phyloP scores from a whole-genome alignment of 2,888 invertebrate genomes.

The Vesta saturnalis region DNA sequence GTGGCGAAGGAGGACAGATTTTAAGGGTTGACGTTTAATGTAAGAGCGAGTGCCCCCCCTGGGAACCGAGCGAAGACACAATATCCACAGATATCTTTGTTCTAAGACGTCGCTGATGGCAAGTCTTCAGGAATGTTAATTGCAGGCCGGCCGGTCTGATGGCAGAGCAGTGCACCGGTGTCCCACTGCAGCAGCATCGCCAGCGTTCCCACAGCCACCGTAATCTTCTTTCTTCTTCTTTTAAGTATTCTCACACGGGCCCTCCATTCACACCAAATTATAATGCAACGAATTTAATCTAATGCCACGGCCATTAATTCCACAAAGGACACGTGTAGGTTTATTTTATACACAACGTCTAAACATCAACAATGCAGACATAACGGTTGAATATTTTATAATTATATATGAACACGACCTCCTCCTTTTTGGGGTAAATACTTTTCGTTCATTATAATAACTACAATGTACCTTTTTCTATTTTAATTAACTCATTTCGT shows the following conservation, averaged over 20 bases:
- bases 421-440: constrained; percentile 1
- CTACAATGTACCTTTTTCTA: background rate
- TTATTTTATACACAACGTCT: constrained; percentile 19
- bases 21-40: constrained; percentile 40
- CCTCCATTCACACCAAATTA: constrained; percentile 29
- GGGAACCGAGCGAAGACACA: constrained; percentile 47
- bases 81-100: constrained; percentile 58
- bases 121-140: constrained; percentile 61
- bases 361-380: constrained; percentile 10
- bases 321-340: constrained; percentile 30
- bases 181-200: constrained; percentile 45
- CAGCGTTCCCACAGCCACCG: constrained; percentile 36
- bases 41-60: constrained; percentile 44
- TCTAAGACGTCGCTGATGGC: constrained; percentile 60
- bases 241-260: constrained; percentile 22
- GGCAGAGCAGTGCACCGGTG: constrained; percentile 49
- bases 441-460: background rate
- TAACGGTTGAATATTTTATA: constrained; percentile 11
- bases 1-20: constrained; percentile 17
- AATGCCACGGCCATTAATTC: constrained; percentile 33
- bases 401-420: constrained; percentile 5
- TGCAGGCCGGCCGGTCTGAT: constrained; percentile 55
- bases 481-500: background rate
- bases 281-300: constrained; percentile 35
- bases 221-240: constrained; percentile 27